Base-by-base conservation (phyloP, 1,140 invertebrate genomes). In the Drosophila kikkawai region DNA sequence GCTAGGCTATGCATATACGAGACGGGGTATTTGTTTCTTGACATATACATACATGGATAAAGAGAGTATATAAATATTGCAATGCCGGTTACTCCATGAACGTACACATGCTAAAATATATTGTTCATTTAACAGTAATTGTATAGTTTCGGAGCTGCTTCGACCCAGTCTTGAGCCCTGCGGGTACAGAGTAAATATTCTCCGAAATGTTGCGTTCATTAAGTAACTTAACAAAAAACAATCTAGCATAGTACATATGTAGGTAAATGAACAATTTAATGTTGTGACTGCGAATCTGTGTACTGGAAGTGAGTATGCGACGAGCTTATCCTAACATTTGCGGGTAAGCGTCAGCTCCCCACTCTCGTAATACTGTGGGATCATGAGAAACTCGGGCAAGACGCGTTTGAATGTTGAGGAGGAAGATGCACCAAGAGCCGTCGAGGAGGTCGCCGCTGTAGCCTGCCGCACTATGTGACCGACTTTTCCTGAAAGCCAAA, bases 281-380 rank as follows among this genome's bases (percentile, higher is more conserved):
- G 15, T 39, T 61, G 29, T 58, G 44, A 39, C 47, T 57, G 48
- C 64, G 15, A 61, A 37, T 58, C 44, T 55, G n/a, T 63, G 34
- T 15, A 22, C 15, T 65, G 60, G 63, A 53, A 32, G 50, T 36
- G 37, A 44, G 26, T 53, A 26, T 73, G 41, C 37, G 39, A 32
- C 32, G 32, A 47, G 32, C 17, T n/a, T 19, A 37, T 17, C 17
- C 19, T 75, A 91, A 69, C 80, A 91, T 79, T 91, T 85, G 41
- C 84, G 87, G 29, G 74, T 90, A 53, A 92, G 73, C 55, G 64
- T 91, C 55, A 92, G 66, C 77, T 79, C 84, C 36, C 91, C 91
- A 73, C 76, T 63, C 29, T 71, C 75, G 75, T 92, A 92, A 91
- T 91, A 92, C 86, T 92, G 91, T 55, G 91, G 91, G 71, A 92